Conservation (phyloP, 2,888 invertebrate species). For the Piscicola geometra region DNA sequence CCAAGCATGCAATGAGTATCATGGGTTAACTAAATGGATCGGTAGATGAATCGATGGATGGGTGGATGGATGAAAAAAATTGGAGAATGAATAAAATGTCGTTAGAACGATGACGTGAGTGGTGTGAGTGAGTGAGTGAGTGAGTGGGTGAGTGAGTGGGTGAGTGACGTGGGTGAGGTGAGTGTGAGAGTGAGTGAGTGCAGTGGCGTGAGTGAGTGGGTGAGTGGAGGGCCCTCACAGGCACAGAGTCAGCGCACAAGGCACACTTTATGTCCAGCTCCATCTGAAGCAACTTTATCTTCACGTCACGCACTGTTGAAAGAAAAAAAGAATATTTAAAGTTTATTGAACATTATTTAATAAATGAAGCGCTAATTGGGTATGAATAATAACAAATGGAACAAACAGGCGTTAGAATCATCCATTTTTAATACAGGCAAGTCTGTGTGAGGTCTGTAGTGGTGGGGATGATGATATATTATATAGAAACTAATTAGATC, state of each 20-base stretch:
- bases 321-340: too few relatives aligned
- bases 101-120: not conserved
- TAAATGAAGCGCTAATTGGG: too few relatives aligned
- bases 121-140: too few relatives aligned
- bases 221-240: not conserved
- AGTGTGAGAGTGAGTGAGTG: not conserved
- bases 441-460: not conserved
- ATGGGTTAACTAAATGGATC: too few relatives aligned
- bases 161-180: not conserved
- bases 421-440: not conserved
- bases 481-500: too few relatives aligned
- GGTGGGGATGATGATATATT: too few relatives aligned
- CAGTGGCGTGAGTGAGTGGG: not conserved
- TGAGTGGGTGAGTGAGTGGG: too few relatives aligned
- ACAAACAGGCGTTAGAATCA: not conserved
- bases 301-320: constrained; percentile 29
- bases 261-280: constrained; percentile 36
- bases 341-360: not conserved
- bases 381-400: too few relatives aligned
- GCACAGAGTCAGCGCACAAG: constrained; percentile 3
- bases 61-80: not conserved
- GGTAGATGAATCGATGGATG: not conserved
- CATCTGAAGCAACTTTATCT: constrained; percentile 34
- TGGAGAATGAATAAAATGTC: not conserved
- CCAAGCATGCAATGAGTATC: too few relatives aligned